A percentile compares a stretch with the other conserved stretches of the same genome.
phyloP scores from a whole-genome alignment of 2,888 invertebrate genomes.

The Erynnis tages region DNA sequence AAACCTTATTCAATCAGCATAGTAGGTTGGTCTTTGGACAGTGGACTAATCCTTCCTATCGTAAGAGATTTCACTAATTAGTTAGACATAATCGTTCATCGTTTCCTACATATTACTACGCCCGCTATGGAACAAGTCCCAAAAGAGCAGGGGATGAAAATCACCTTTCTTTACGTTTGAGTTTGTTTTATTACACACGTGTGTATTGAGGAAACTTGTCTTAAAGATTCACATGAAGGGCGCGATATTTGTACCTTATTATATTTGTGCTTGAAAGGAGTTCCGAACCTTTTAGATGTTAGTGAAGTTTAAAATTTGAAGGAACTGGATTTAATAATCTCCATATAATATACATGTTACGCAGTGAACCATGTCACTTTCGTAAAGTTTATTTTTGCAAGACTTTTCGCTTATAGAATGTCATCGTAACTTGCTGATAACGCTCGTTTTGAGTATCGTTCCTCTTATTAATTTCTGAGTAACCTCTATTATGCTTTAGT shows the following conservation, averaged over 20 bases:
- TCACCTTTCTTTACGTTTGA: constrained; percentile 33
- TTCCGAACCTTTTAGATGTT: constrained; percentile 4
- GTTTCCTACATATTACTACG: neutral
- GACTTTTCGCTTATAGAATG: too few relatives aligned
- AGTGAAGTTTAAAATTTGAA: neutral
- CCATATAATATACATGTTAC: too few relatives aligned
- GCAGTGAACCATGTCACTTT: neutral
- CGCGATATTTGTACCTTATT: neutral
- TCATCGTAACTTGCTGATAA: too few relatives aligned
- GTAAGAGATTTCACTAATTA: too few relatives aligned
- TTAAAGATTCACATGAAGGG: constrained; percentile 11
- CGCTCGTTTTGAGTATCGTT: too few relatives aligned
- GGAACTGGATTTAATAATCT: too few relatives aligned
- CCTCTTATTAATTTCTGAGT: too few relatives aligned
- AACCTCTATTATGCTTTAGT: too few relatives aligned
- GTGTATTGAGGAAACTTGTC: constrained; percentile 22
- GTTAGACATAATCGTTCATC: too few relatives aligned
- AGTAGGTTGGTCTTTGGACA: too few relatives aligned
- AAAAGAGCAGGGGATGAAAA: constrained; percentile 31
- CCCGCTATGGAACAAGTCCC: constrained; percentile 14
- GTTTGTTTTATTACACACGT: constrained; percentile 37
- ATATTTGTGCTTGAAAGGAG: neutral
- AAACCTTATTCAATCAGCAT: too few relatives aligned
- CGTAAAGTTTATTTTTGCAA: neutral
- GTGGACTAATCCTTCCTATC: too few relatives aligned